These are phyloP conservation scores for Forbesichthys agassizii DNA, from an alignment of 2,113 vertebrate species.

Conservation along the genomic window DNA sequence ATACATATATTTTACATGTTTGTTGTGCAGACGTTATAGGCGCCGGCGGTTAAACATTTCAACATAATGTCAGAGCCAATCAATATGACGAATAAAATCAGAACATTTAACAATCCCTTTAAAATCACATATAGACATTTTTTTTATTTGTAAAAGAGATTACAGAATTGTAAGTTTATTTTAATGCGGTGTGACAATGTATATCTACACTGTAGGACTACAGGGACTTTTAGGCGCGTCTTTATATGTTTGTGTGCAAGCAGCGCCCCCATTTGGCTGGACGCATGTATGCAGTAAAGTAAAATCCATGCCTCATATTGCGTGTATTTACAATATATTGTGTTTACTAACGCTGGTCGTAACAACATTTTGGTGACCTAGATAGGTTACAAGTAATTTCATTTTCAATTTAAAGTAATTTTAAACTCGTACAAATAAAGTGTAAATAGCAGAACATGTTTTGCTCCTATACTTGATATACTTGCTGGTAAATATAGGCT, in stretches of 20 bases:
- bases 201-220: too few species aligned
- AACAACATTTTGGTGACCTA: too few species aligned
- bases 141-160: not conserved
- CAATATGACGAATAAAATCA: not conserved
- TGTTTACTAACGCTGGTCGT: not conserved
- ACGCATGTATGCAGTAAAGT: not conserved
- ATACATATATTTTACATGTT: not conserved
- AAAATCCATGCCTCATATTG: not conserved
- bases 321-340: not conserved
- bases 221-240: too few species aligned
- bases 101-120: not conserved
- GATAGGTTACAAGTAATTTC: too few species aligned
- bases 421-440: too few species aligned
- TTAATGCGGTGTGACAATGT: not conserved
- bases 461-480: too few species aligned
- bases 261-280: constrained; percentile 61
- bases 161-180: not conserved
- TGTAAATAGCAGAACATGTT: too few species aligned
- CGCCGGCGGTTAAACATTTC: not conserved
- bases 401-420: too few species aligned
- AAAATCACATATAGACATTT: not conserved
- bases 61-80: not conserved
- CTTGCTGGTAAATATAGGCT: too few species aligned
- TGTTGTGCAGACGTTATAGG: not conserved
- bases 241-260: constrained; percentile 52